A percentile compares a stretch with the other conserved stretches of the same genome.
phyloP scores from a whole-genome alignment of 1,140 invertebrate genomes.

The Colletes latitarsis region DNA sequence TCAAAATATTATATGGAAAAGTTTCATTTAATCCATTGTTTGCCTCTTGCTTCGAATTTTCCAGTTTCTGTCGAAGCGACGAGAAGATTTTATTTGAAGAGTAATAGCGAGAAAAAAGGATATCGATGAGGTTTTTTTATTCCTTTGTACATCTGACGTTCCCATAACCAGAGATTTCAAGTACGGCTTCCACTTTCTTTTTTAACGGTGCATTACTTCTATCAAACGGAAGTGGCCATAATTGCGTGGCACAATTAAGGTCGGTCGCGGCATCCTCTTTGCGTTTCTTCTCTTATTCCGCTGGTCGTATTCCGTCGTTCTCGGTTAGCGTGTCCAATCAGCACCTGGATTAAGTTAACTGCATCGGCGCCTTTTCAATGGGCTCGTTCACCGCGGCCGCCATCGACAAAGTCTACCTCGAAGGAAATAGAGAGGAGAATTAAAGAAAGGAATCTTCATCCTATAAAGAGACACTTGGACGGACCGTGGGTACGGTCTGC shows the following conservation, averaged over 20 bases:
- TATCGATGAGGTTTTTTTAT: constrained; percentile 19
- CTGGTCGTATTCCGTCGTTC: constrained; percentile 7
- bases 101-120: constrained; percentile 16
- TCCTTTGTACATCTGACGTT: constrained; percentile 61
- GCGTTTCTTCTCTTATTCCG: constrained; percentile 10
- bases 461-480: constrained; percentile 43
- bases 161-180: constrained; percentile 51
- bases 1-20: no score
- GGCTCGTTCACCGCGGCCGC: constrained; percentile 38
- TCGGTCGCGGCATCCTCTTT: constrained; percentile 17
- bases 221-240: constrained; percentile 65
- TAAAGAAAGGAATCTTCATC: constrained; percentile 31
- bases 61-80: no score
- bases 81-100: no score
- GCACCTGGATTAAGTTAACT: constrained; percentile 59
- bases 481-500: not conserved
- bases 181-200: constrained; percentile 22
- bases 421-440: constrained; percentile 20
- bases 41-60: no score
- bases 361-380: constrained; percentile 57
- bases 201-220: constrained; percentile 56
- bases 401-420: constrained; percentile 16
- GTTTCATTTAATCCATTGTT: no score
- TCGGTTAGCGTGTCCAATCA: constrained; percentile 54
- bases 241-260: constrained; percentile 67